Percentiles rank a stretch among this genome's conserved stretches.
phyloP scores from a whole-genome alignment of 2,113 vertebrate genomes.

The Pangasianodon hypophthalmus region DNA sequence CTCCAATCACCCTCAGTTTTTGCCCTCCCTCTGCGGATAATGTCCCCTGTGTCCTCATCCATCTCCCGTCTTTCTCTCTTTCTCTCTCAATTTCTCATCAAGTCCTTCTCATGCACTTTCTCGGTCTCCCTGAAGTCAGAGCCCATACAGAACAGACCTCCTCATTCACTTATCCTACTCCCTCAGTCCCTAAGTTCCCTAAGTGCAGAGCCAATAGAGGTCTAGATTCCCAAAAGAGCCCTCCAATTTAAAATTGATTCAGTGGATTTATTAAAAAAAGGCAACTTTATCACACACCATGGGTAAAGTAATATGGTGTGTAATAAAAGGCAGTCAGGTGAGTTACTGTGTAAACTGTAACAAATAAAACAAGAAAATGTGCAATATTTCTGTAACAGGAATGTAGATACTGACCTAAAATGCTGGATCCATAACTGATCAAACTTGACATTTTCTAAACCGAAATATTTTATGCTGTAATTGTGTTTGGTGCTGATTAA shows the following conservation, averaged over 20 bases:
- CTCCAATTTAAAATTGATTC: slow-evolving; percentile 9
- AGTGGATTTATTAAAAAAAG: slow-evolving; percentile 2
- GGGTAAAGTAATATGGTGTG: not conserved
- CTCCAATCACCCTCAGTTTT: not conserved
- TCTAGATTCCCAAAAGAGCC: slow-evolving; percentile 7
- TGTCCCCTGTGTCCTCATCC: slow-evolving; percentile 40
- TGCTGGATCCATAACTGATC: not conserved
- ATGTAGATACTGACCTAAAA: not conserved
- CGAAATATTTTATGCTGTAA: not conserved
- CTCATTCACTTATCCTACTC: slow-evolving; percentile 27
- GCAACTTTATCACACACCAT: not conserved
- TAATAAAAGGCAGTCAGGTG: not conserved
- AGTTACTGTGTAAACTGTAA: not conserved
- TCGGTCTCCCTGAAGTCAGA: slow-evolving; percentile 24
- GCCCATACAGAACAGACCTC: slow-evolving; percentile 19
- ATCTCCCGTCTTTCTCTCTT: slow-evolving; percentile 31
- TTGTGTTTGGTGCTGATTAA: not conserved
- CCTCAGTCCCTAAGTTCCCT: slow-evolving; percentile 21
- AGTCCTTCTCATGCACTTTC: slow-evolving; percentile 23
- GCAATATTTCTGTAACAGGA: not conserved
- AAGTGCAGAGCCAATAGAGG: slow-evolving; percentile 15
- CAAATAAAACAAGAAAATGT: not conserved
- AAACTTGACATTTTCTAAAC: not conserved
- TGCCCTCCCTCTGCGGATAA: not conserved
- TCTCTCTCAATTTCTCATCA: slow-evolving; percentile 52